These are phyloP conservation scores for Frieseomelitta varia DNA, from an alignment of 1,140 invertebrate genomes.

Conservation along the genomic window DNA sequence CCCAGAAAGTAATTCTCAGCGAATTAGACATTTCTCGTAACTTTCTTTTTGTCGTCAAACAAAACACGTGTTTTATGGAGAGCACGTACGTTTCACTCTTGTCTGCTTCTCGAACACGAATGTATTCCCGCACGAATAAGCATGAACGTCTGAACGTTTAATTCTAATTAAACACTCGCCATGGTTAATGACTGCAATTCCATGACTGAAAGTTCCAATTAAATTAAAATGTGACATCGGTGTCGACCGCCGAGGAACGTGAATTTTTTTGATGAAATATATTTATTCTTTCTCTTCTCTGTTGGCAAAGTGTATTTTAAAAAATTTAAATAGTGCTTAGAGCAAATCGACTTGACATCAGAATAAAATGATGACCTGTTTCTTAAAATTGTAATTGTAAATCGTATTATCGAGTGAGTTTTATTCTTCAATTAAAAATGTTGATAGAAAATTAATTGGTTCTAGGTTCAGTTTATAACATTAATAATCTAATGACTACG, in stretches of 20 bases:
- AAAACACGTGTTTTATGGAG: background rate
- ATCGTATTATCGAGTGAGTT: no score
- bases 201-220: background rate
- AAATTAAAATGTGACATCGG: constrained; percentile 1
- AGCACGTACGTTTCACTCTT: background rate
- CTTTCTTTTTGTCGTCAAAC: background rate
- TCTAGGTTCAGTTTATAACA: no score
- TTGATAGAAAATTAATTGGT: no score
- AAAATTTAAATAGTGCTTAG: background rate
- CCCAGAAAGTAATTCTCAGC: background rate
- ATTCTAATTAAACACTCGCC: constrained; percentile 8
- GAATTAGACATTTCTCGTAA: background rate
- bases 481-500: no score
- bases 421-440: no score
- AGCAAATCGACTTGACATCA: no score
- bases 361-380: no score
- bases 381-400: no score
- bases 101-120: background rate
- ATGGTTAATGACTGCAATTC: constrained; percentile 22
- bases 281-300: background rate
- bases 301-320: background rate
- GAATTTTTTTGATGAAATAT: background rate
- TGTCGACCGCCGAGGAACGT: background rate
- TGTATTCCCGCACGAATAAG: background rate
- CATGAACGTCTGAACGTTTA: background rate